These are phyloP conservation scores for Parazoanthus darwini DNA, from an alignment of 92 coral and sea anemone species.

Conservation along the genomic window DNA sequence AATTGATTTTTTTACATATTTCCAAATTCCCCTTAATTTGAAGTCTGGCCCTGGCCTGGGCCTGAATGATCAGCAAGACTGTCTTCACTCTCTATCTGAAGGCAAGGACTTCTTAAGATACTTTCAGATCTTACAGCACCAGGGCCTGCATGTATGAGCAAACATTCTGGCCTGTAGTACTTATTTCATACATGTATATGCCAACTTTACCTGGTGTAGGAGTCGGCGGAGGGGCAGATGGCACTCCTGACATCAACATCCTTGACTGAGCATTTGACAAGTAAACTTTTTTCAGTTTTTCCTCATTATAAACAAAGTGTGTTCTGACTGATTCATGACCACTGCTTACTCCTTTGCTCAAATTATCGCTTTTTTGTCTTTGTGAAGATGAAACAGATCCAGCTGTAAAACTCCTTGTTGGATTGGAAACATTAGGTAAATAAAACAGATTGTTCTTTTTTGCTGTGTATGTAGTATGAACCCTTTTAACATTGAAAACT, in stretches of 20 bases:
- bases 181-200: too few relatives aligned
- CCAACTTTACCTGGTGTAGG: conserved; percentile 68
- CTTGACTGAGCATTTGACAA: conserved; percentile 88
- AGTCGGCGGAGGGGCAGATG: conserved; percentile 90
- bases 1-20: too few relatives aligned
- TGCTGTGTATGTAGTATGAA: conserved; percentile 59
- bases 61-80: too few relatives aligned
- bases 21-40: too few relatives aligned
- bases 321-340: neutral
- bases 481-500: conserved; percentile 54
- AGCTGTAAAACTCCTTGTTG: neutral
- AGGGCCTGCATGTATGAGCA: too few relatives aligned
- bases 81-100: too few relatives aligned
- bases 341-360: neutral
- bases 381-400: conserved; percentile 25
- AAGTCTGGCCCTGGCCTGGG: too few relatives aligned
- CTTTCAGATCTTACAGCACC: too few relatives aligned
- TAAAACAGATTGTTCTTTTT: conserved; percentile 45
- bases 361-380: conserved; percentile 33
- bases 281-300: conserved; percentile 71
- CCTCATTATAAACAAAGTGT: conserved; percentile 42
- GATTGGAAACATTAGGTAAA: conserved; percentile 67
- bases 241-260: conserved; percentile 76
- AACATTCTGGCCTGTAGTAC: too few relatives aligned
- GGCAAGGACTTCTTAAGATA: too few relatives aligned